These are phyloP conservation scores for Takifugu flavidus DNA, from an alignment of 2,113 vertebrate genomes.

Conservation along the genomic window DNA sequence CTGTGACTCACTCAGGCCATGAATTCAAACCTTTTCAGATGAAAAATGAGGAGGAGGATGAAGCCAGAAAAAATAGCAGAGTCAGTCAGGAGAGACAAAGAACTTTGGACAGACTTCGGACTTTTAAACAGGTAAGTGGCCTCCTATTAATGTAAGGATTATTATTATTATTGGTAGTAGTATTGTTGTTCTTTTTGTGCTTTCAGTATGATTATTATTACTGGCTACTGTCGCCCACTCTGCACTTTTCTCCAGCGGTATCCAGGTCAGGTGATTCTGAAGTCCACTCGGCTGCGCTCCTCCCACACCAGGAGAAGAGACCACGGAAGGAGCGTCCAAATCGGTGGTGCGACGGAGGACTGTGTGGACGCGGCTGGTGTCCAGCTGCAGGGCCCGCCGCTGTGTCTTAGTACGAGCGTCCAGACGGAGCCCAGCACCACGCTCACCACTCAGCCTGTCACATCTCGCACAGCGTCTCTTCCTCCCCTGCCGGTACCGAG, in stretches of 20 bases:
- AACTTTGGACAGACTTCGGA: slow-evolving; percentile 91
- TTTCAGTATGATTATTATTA: neutral
- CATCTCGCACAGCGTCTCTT: slow-evolving; percentile 60
- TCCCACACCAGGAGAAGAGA: slow-evolving; percentile 78
- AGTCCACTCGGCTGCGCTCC: slow-evolving; percentile 85
- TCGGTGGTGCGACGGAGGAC: slow-evolving; percentile 47
- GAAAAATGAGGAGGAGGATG: slow-evolving; percentile 81
- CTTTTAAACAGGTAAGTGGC: slow-evolving; percentile 87
- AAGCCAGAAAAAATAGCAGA: slow-evolving; percentile 85
- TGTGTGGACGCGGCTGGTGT: slow-evolving; percentile 5
- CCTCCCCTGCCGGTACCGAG: slow-evolving; percentile 57
- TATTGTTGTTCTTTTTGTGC: neutral
- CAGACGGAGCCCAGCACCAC: slow-evolving; percentile 77
- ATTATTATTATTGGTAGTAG: neutral
- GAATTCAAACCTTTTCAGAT: slow-evolving; percentile 20
- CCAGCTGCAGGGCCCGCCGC: slow-evolving; percentile 58
- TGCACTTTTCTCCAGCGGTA: slow-evolving; percentile 76
- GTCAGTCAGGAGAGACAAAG: slow-evolving; percentile 93
- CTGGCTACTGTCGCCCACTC: neutral
- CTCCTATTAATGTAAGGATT: neutral
- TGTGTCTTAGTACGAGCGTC: slow-evolving; percentile 75
- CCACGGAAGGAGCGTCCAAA: slow-evolving; percentile 29
- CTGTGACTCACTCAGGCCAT: neutral
- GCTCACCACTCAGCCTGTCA: slow-evolving; percentile 71
- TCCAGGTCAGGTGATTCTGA: slow-evolving; percentile 94